Percentiles rank a stretch among this genome's conserved stretches.
phyloP scores from a whole-genome alignment of 2,888 invertebrate species.

The Rhodophaea formosa region DNA sequence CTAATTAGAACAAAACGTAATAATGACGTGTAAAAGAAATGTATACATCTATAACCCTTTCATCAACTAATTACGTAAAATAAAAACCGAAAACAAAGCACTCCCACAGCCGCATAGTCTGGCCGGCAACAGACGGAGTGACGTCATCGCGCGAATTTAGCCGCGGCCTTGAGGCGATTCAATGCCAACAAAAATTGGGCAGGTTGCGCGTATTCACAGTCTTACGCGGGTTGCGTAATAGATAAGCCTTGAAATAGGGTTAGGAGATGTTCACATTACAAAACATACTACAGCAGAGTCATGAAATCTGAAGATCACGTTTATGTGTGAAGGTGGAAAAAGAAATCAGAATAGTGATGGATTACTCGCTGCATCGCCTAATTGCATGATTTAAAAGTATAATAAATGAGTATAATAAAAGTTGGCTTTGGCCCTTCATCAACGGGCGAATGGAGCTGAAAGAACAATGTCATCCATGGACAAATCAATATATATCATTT shows the following conservation, averaged over 20 bases:
- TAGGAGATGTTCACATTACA: neutral
- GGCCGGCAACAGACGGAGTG: constrained; percentile 39
- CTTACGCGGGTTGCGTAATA: constrained; percentile 17
- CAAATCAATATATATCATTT: too few species aligned
- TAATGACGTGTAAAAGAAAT: neutral
- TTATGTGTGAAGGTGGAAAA: too few species aligned
- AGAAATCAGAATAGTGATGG: too few species aligned
- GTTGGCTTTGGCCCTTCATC: too few species aligned
- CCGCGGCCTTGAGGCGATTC: constrained; percentile 67
- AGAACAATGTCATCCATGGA: too few species aligned
- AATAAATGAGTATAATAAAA: too few species aligned
- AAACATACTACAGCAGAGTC: too few species aligned
- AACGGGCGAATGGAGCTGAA: too few species aligned
- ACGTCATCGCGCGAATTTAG: constrained; percentile 67
- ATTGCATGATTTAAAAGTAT: too few species aligned
- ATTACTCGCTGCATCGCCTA: too few species aligned
- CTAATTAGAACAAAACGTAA: too few species aligned
- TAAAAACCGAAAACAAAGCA: constrained; percentile 28
- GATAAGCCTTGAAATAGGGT: neutral
- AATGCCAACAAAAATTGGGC: constrained; percentile 72
- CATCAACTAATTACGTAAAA: constrained; percentile 16
- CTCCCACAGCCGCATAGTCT: constrained; percentile 37
- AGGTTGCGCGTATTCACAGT: constrained; percentile 25
- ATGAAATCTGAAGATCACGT: too few species aligned
- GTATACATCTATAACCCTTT: neutral